Percentiles rank a stretch among this genome's conserved stretches.
phyloP scores from a whole-genome alignment of 2,888 invertebrate species.

The Hypomecis atomaria region DNA sequence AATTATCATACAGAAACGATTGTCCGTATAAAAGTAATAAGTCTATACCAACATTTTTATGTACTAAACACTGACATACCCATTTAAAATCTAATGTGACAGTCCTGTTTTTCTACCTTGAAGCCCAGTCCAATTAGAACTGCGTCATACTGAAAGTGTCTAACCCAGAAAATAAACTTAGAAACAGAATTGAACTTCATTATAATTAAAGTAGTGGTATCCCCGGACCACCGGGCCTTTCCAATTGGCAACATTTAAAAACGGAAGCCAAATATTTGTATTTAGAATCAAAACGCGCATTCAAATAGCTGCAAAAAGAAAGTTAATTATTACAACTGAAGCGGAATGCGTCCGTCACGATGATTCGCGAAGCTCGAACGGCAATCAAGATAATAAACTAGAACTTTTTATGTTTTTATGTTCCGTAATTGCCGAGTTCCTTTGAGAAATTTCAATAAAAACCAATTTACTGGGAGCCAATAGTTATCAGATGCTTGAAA shows the following conservation, averaged over 20 bases:
- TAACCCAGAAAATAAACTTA: too few relatives aligned
- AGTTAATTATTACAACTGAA: slow-evolving; percentile 25
- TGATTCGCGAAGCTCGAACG: slow-evolving; percentile 30
- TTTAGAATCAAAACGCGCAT: slow-evolving; percentile 13
- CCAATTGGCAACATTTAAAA: neutral
- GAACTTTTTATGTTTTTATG: slow-evolving; percentile 33
- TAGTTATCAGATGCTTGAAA: slow-evolving; percentile 51
- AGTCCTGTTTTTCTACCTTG: slow-evolving; percentile 4
- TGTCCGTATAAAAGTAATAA: too few relatives aligned
- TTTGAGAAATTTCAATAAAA: slow-evolving; percentile 53
- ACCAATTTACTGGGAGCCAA: slow-evolving; percentile 53
- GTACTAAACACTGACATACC: neutral
- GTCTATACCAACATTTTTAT: neutral
- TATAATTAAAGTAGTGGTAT: too few relatives aligned
- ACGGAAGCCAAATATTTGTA: slow-evolving; percentile 19
- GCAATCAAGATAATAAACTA: slow-evolving; percentile 34
- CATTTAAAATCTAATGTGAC: too few relatives aligned
- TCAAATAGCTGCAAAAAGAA: slow-evolving; percentile 27
- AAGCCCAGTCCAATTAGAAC: slow-evolving; percentile 1
- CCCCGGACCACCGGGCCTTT: neutral
- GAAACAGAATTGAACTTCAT: too few relatives aligned
- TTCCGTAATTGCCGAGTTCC: slow-evolving; percentile 41
- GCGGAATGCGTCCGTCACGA: slow-evolving; percentile 32
- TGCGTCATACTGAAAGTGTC: neutral
- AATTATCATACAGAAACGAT: neutral